These are phyloP conservation scores for Agrochola lychnidis DNA, from an alignment of 2,888 invertebrate genomes.

Conservation along the genomic window DNA sequence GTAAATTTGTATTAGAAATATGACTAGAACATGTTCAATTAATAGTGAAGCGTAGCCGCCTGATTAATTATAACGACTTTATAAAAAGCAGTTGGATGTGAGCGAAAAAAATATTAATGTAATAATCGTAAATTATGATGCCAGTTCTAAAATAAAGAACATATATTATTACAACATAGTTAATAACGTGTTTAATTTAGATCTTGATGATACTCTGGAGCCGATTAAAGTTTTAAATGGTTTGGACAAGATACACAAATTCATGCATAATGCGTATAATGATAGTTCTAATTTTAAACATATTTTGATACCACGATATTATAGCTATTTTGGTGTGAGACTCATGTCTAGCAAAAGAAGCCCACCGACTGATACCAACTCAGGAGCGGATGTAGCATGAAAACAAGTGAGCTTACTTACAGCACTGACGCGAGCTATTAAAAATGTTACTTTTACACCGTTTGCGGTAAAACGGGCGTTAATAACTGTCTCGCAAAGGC, in stretches of 20 bases:
- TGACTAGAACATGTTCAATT: conserved; percentile 47
- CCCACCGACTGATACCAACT: neutral
- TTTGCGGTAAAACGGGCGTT: conserved; percentile 27
- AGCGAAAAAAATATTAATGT: conserved; percentile 44
- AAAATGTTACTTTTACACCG: conserved; percentile 25
- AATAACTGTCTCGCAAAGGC: conserved; percentile 49
- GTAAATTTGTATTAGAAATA: conserved; percentile 44
- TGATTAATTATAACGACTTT: conserved; percentile 65
- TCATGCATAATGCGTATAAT: neutral
- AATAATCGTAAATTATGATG: conserved; percentile 65
- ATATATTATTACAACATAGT: conserved; percentile 8
- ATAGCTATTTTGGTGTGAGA: neutral
- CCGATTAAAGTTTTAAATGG: conserved; percentile 17
- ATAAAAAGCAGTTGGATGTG: conserved; percentile 51
- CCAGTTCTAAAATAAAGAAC: conserved; percentile 48
- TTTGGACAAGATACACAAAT: neutral
- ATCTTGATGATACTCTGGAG: conserved; percentile 7
- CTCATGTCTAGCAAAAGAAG: conserved; percentile 5
- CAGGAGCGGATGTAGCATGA: conserved; percentile 14
- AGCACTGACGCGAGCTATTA: conserved; percentile 21
- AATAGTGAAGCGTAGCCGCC: conserved; percentile 41
- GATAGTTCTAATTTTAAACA: neutral
- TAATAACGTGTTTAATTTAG: conserved; percentile 37
- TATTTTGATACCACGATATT: neutral
- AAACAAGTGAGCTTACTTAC: conserved; percentile 52